phyloP scores from a whole-genome alignment of 2,888 invertebrate species.

The Eutolmus rufibarbis region DNA sequence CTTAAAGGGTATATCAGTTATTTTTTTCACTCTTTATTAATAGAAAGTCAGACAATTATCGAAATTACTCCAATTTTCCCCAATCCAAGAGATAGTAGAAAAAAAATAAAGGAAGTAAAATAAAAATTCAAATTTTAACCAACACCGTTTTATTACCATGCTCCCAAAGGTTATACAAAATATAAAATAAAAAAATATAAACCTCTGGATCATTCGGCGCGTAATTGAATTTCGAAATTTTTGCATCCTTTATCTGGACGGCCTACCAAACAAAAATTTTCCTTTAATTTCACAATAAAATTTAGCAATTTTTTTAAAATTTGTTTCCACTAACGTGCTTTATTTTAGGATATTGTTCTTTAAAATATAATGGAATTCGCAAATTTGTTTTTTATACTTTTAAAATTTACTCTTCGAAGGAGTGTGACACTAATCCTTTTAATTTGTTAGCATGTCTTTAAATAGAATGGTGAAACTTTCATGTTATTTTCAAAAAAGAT shows the following conservation, averaged over 20 bases:
- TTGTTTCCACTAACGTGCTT: not conserved
- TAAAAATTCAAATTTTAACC: not conserved
- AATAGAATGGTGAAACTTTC: no score
- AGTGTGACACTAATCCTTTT: no score
- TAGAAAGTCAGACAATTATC: no score
- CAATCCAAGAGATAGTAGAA: not conserved
- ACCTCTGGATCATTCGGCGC: slow-evolving; percentile 59
- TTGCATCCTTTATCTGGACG: slow-evolving; percentile 51
- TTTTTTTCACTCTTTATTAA: no score
- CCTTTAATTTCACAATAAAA: not conserved
- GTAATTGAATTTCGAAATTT: slow-evolving; percentile 55
- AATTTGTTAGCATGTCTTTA: no score
- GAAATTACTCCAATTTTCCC: not conserved
- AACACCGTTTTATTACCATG: not conserved
- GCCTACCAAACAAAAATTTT: slow-evolving; percentile 51
- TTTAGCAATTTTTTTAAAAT: not conserved
- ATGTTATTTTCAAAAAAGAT: no score
- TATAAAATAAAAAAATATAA: slow-evolving; percentile 46
- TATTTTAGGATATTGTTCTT: no score
- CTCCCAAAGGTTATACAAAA: not conserved
- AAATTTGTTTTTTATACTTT: no score
- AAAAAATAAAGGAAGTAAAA: not conserved
- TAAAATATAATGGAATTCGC: no score
- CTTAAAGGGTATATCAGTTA: no score
- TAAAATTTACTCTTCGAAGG: no score